Conservation (phyloP, 2,113 vertebrate genomes). For the Takifugu flavidus region DNA sequence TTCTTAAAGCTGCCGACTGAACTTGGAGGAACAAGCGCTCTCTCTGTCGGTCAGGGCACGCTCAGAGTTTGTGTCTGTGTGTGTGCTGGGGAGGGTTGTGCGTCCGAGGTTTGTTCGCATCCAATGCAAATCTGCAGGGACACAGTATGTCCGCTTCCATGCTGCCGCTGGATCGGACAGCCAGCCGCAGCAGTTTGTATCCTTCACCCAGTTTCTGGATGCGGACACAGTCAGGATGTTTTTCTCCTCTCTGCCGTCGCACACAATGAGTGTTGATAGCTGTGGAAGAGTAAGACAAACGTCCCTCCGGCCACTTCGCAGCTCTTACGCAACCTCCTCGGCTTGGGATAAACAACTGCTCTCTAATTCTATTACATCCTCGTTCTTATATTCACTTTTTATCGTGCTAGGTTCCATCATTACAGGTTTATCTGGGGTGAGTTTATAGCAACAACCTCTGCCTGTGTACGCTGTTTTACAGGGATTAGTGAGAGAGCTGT, state of each 20-base stretch:
- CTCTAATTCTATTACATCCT: neutral
- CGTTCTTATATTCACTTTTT: too few species aligned
- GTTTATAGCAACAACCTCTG: neutral
- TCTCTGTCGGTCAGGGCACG: constrained; percentile 46
- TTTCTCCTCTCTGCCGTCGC: constrained; percentile 2
- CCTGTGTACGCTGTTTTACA: neutral
- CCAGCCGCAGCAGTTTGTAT: constrained; percentile 10
- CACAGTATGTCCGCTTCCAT: constrained; percentile 21
- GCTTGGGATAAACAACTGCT: neutral
- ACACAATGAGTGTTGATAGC: neutral
- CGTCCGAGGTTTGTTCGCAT: neutral
- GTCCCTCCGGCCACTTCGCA: constrained; percentile 11
- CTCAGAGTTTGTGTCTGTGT: constrained; percentile 21
- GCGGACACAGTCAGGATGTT: neutral
- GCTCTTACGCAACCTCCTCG: constrained; percentile 4
- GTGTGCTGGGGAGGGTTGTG: constrained; percentile 25
- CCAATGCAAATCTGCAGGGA: constrained; percentile 37
- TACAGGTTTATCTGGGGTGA: neutral
- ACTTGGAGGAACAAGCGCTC: constrained; percentile 51
- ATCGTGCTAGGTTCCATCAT: too few species aligned
- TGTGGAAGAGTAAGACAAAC: constrained; percentile 4
- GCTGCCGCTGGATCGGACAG: constrained; percentile 14
- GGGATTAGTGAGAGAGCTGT: neutral
- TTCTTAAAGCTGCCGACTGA: constrained; percentile 38
- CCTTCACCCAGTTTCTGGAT: neutral